Base-by-base conservation (phyloP, 2,888 invertebrate species). In the Drosophila sordidapex region DNA sequence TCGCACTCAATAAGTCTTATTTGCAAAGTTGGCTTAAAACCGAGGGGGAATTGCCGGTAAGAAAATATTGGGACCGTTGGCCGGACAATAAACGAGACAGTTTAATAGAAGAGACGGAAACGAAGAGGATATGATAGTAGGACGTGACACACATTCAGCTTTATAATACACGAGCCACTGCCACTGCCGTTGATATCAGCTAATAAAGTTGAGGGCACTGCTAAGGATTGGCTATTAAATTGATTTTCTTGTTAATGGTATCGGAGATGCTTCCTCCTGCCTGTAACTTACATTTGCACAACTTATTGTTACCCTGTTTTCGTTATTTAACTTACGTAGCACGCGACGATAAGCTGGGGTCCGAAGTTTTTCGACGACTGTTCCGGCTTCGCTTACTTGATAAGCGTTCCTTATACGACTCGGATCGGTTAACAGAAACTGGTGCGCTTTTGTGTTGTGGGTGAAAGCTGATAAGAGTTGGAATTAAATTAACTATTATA, bases 341-440 rank as follows among this genome's bases (percentile, higher is more conserved):
- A 92, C 95, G 95, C 77, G 96, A 96, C 64, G 92, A 90, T 88
- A 96, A 95, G 93, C 96, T 96, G 54, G 97, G 97, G 94, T 97
- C 97, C 90, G 96, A 96, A 87, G 96, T 96, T 94, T 97, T 97
- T 89, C 96, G 94, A 87, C 96, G 95, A 91, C 95, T 95, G 70
- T 92, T 93, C 76, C 95, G 94, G 91, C 95, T 95, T 87, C 96
- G 94, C 89, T 94, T 94, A 95, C 96, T 94, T 18, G 94, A 94
- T 83, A 95, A 94, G 84, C 95, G 94, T 91, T 95, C 96, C 92
- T 96, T 96, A 92, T 96, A 95, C 91, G 96, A 96, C 92, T 96
- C 96, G 76, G 96, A 96, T 81, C 96, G 94, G 91, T 95, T 95
- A 82, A 94, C 93, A 36, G 93, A 93, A 64, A 93, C 93, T 62